These are phyloP conservation scores for Hystrix brachyura DNA, from an alignment of 2,113 vertebrate genomes.

Conservation along the genomic window DNA sequence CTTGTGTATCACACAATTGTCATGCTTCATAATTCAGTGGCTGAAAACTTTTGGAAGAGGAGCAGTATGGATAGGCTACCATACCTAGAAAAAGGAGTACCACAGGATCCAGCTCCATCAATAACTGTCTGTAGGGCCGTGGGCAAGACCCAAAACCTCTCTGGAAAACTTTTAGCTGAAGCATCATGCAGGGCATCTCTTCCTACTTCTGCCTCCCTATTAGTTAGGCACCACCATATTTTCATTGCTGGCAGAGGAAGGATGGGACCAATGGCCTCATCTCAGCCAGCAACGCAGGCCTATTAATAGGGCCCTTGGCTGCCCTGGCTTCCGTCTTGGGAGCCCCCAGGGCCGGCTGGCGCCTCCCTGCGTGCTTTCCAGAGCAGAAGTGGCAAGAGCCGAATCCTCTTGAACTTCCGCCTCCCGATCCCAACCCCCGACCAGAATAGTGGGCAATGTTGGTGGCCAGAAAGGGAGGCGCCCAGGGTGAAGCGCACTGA, in stretches of 20 bases:
- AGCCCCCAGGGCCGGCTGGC: background rate
- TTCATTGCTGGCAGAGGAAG: background rate
- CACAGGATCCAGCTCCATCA: background rate
- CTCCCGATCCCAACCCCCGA: background rate
- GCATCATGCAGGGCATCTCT: background rate
- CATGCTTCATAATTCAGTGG: background rate
- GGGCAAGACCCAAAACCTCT: background rate
- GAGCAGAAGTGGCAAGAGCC: background rate
- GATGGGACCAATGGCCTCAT: background rate
- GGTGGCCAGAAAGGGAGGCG: background rate
- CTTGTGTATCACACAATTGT: background rate
- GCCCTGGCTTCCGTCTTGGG: background rate
- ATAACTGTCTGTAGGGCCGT: background rate
- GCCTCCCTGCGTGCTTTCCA: background rate
- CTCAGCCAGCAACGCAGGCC: background rate
- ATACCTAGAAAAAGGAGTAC: background rate
- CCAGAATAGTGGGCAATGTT: background rate
- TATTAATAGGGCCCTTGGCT: conserved; percentile 28
- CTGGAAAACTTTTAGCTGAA: background rate
- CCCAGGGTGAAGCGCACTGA: background rate
- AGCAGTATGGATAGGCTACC: background rate
- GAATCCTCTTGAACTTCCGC: background rate
- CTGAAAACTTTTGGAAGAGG: background rate
- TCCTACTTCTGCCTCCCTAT: background rate
- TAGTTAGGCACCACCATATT: background rate